Base-by-base conservation (phyloP, 2,888 invertebrate genomes). In the Hoplodrina blanda region DNA sequence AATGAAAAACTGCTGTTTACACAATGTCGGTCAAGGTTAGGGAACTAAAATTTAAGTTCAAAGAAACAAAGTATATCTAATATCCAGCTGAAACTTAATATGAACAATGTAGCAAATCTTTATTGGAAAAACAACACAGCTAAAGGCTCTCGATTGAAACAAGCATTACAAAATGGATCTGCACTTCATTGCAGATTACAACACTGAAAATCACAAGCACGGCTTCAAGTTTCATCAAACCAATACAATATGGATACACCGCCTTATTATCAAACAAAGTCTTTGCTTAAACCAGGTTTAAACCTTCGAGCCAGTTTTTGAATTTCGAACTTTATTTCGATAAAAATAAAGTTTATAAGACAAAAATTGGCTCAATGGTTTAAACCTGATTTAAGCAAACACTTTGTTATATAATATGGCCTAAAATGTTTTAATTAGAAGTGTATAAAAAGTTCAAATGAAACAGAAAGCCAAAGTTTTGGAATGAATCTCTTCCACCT, bases 11-110 rank as follows among this genome's bases (percentile, higher is more conserved):
- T 20, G 33, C 41, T 41, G 0, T 4, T 50, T 73, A 19, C 33
- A 62, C 37, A 57, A 62, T 62, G 8, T 37, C 41, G 68, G 55
- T 68, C 81, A 76, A 76, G 81, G 69, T 76, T 62, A 62, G 15
- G 19, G 33, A 4, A 55, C 33, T 37, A 33, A 33, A 50, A 17
- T 30, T 41, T 46, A 20, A 11, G 10, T 53, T 49, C 17, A 30
- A 5, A 41, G 30, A 59, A 73, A 15, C 41, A 20, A 53, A 37
- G 20, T 33, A 30, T 5, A 5, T 4, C 4, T 66, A 37, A 60
- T 30, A 62, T 46, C n/a, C 44, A 62, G 46, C 37, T 41, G 10
- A 57, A 57, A 64, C 17, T 5, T 46, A 15, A 11, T 50, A 56
- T 25, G 11, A 70, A 73, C 72, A 64, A 59, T 76, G 66, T 80